Evolutionary conservation across 1,140 invertebrate genomes (phyloP).

Genomic region (Steinernema feltiae): DNA sequence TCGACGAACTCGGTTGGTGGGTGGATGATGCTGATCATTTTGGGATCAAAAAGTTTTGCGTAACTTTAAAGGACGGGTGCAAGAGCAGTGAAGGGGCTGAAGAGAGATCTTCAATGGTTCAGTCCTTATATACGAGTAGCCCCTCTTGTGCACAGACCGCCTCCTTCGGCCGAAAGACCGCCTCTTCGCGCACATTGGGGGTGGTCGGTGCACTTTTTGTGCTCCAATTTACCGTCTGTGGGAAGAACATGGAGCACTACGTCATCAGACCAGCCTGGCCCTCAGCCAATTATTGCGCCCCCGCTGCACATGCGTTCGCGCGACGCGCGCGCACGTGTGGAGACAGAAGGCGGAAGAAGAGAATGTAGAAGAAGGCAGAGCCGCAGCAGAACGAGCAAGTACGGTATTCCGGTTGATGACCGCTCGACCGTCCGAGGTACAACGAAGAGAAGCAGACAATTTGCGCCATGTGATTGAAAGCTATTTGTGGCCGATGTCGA

Average conservation of each 20-base stretch:
- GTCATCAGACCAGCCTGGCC: slow-evolving; percentile 11
- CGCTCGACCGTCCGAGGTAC: not conserved
- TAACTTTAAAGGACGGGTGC: not conserved
- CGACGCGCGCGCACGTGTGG: not conserved
- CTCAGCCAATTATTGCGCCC: slow-evolving; percentile 11
- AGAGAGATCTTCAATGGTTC: slow-evolving; percentile 3
- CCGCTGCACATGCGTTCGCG: not conserved
- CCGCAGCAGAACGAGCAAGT: too few relatives aligned
- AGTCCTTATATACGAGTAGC: not conserved
- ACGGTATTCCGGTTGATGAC: slow-evolving; percentile 4
- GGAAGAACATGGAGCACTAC: slow-evolving; percentile 4
- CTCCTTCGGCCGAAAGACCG: not conserved
- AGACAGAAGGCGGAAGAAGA: not conserved
- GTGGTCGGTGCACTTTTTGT: slow-evolving; percentile 12
- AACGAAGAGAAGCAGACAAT: not conserved
- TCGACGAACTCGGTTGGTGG: slow-evolving; percentile 31
- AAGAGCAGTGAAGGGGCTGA: not conserved
- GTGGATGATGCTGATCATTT: slow-evolving; percentile 41
- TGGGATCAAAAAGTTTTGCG: not conserved
- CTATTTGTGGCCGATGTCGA: not conserved
- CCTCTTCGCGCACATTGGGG: slow-evolving; percentile 12
- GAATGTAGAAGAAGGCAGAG: too few relatives aligned
- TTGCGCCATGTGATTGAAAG: too few relatives aligned
- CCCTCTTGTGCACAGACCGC: not conserved
- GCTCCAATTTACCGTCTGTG: slow-evolving; percentile 11